Base-by-base conservation (phyloP, 2,888 invertebrate genomes). In the Tetramorium bicarinatum region DNA sequence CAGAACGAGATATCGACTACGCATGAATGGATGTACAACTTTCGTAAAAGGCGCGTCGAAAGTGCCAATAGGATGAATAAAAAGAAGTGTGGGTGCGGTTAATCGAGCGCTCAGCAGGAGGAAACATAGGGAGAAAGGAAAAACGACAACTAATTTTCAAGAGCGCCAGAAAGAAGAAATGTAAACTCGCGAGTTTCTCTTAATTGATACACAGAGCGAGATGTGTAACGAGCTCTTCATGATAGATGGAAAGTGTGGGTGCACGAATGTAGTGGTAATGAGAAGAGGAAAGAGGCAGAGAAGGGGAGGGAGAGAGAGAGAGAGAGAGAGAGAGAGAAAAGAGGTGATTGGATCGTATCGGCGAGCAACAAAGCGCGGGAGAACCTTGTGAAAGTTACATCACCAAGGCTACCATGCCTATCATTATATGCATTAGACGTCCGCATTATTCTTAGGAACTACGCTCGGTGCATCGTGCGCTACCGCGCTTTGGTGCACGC, bases 371-470 rank as follows among this genome's bases (percentile, higher is more conserved):
- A 91, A 89, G 90, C 88, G 87, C 87, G 85, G 85, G 85, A 90
- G 91, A 93, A 93, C 93, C 93, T 94, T 93, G 93, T 89, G 92
- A 93, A 92, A 92, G 93, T 94, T 94, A 92, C 93, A 93, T 94
- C 93, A 93, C 88, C 93, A 92, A 93, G 93, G 93, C 93, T 93
- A 90, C 83, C 82, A 64, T 47, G 81, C 75, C 88, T 88, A 90
- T 92, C 89, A 89, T 91, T 91, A 91, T 83, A 88, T 90, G 89
- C 85, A 88, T 89, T 90, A 89, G 89, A 89, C 85, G 90, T 87
- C 83, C 86, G 82, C 86, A 88, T 90, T 92, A 91, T 91, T 92
- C 91, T 91, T 91, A 89, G 91, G 92, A 92, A 91, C 91, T 91
- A 91, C 90, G 91, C 91, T 89, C 89, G 88, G 77, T 87, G 91